Evolutionary conservation across 2,888 invertebrate species (phyloP), one percentile per base, ranked within the genome.

Genomic region (Horisme vitalbata): DNA sequence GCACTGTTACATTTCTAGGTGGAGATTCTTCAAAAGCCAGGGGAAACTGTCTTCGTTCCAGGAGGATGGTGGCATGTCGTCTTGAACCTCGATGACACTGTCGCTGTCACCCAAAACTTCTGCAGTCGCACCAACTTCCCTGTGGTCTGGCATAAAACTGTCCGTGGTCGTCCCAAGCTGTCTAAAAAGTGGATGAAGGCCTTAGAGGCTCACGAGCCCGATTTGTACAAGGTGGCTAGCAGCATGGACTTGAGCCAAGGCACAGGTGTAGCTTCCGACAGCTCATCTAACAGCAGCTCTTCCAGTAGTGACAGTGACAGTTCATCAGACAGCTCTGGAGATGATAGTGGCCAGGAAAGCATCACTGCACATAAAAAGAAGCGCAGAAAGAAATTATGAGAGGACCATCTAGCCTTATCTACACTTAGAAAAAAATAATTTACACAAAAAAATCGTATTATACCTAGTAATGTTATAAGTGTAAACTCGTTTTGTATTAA

Each of bases 11-110:
- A 11, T 35, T 55, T 81, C 11, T 78, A 95, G 93, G 93, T 98
- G 55, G 99, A 99, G 90, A 96, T 99, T 63, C 90, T 99, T 3
- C 99, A 99, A 79, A 93, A 94, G 64, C 98, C 99, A 8, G 99
- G 99, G 11, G 99, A 99, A 79, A 99, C 99, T 2, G 98, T 99
- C 18, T 99, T 98, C 88, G 98, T 99, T 41, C 99, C 99, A 6
- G 98, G 98, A 10, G 99, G 99, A 6, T 99, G 99, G 99, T 99
- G 99, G 99, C 99, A 99, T 79, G 99, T 99, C 11, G 99, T 99
- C 8, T 91, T 99, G 18, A 99, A 99, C 84, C 88, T 99, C 52
- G 98, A 99, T 70, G 94, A 95, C 55, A 99, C 99, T 0, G 94
- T 99, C 32, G 99, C 99, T 7, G 96, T 99, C 9, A 99, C 99